Conservation (phyloP, 2,888 invertebrate genomes). For the Acleris laterana region DNA sequence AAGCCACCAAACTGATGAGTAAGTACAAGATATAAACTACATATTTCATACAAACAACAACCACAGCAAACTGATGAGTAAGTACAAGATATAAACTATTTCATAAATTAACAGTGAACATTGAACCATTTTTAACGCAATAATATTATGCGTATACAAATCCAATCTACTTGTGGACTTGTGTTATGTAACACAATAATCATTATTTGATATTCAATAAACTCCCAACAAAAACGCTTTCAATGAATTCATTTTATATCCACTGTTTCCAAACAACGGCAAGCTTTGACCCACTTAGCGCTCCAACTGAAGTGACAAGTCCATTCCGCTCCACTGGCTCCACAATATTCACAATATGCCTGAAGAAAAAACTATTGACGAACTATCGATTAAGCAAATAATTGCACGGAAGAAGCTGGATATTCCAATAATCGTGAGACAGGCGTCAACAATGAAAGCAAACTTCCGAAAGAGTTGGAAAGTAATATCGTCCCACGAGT, state of each 20-base stretch:
- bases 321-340: conserved; percentile 10
- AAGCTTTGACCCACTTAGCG: conserved; percentile 19
- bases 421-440: conserved; percentile 77
- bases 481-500: conserved; percentile 68
- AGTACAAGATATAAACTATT: too few relatives aligned
- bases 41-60: too few relatives aligned
- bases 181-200: background rate
- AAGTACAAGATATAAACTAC: too few relatives aligned
- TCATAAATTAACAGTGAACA: too few relatives aligned
- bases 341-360: conserved; percentile 40
- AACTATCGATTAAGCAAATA: conserved; percentile 48
- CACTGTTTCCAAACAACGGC: background rate
- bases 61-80: too few relatives aligned
- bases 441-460: conserved; percentile 81
- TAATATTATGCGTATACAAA: too few relatives aligned
- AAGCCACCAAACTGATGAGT: too few relatives aligned
- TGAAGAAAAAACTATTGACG: conserved; percentile 50
- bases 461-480: conserved; percentile 84
- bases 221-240: too few relatives aligned
- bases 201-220: background rate
- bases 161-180: too few relatives aligned
- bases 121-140: too few relatives aligned
- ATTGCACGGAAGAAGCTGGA: conserved; percentile 61
- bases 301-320: conserved; percentile 19
- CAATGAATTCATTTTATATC: conserved; percentile 2